Conservation (phyloP, 2,113 vertebrate species). For the Salvator merianae region DNA sequence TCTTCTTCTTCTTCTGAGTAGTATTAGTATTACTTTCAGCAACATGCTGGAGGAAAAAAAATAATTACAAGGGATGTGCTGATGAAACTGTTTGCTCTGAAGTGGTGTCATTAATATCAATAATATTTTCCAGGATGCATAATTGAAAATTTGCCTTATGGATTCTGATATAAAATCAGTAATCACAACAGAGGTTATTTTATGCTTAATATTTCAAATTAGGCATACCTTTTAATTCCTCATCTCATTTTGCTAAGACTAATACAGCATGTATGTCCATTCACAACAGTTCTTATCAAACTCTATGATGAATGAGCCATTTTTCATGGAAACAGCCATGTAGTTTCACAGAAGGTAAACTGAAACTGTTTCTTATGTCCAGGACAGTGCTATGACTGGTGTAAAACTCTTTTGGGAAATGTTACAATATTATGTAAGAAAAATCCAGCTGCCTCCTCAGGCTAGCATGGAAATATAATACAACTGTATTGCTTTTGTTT, state of each 20-base stretch:
- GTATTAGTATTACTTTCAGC: background rate
- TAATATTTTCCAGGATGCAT: background rate
- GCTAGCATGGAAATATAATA: no score
- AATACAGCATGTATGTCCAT: background rate
- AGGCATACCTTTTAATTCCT: background rate
- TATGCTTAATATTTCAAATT: background rate
- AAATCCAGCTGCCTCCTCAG: no score
- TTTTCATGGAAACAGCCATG: no score
- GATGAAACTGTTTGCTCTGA: background rate
- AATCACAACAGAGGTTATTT: background rate
- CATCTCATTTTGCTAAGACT: background rate
- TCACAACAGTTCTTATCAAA: no score
- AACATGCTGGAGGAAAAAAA: background rate
- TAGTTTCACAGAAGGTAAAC: no score
- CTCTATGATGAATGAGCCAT: no score
- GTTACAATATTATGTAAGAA: no score
- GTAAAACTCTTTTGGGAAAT: no score
- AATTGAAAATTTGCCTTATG: background rate
- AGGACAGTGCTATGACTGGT: no score
- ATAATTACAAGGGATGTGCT: background rate
- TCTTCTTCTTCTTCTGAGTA: no score
- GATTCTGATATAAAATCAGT: background rate
- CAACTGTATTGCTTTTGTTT: no score
- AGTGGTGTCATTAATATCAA: background rate
- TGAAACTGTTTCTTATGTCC: no score